Evolutionary conservation across 2,113 vertebrate species (phyloP).

Genomic region (Osmerus eperlanus): DNA sequence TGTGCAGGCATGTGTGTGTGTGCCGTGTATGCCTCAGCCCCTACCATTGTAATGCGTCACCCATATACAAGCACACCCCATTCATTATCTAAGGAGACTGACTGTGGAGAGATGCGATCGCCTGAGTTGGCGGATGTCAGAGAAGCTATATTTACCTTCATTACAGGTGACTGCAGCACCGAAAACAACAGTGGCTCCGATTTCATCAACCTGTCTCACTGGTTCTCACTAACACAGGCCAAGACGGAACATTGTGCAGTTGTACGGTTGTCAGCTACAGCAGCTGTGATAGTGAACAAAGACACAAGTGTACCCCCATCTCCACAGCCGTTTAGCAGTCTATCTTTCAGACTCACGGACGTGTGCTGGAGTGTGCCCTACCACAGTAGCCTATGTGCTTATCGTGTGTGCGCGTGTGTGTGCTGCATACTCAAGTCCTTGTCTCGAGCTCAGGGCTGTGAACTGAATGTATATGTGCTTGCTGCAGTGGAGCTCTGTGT

Average conservation of each 20-base stretch:
- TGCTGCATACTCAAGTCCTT: constrained; percentile 68
- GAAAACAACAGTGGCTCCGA: too few relatives aligned
- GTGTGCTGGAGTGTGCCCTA: background rate
- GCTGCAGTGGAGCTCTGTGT: constrained; percentile 73
- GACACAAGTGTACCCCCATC: too few relatives aligned
- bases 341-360: background rate
- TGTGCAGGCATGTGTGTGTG: constrained; percentile 13
- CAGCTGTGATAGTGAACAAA: too few relatives aligned
- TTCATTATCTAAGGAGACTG: constrained; percentile 53
- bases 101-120: constrained; percentile 62
- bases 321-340: too few relatives aligned
- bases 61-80: constrained; percentile 26
- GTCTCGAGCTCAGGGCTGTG: constrained; percentile 63
- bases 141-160: constrained; percentile 59
- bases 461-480: constrained; percentile 74
- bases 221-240: too few relatives aligned
- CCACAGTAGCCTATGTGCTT: background rate
- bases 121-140: constrained; percentile 55
- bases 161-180: constrained; percentile 50
- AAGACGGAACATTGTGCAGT: too few relatives aligned
- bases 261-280: too few relatives aligned
- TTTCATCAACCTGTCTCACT: too few relatives aligned
- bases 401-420: constrained; percentile 34
- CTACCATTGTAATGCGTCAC: background rate
- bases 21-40: background rate